Conservation (phyloP, 2,113 vertebrate genomes). For the Pluvianellus socialis region DNA sequence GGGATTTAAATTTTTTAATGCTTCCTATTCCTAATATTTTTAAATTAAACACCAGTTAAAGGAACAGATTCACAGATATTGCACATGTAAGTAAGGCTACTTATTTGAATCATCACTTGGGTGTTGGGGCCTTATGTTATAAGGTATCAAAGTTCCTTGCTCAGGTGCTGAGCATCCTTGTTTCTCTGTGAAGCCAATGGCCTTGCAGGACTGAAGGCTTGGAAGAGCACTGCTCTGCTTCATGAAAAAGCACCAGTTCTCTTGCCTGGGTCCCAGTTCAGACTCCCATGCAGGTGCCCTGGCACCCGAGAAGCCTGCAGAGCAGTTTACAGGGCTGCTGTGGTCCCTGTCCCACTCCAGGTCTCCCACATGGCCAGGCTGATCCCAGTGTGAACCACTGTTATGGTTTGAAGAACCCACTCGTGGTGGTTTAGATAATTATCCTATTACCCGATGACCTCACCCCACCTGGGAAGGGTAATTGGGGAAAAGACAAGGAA, state of each 20-base stretch:
- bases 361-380: neutral
- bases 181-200: neutral
- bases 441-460: too few relatives aligned
- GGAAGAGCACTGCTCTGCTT: neutral
- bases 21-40: neutral
- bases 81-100: fast-evolving
- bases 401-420: too few relatives aligned
- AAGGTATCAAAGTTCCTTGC: neutral
- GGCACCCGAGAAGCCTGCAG: neutral
- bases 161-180: neutral
- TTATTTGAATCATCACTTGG: neutral
- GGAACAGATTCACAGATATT: neutral
- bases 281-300: fast-evolving
- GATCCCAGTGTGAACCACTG: neutral
- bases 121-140: neutral
- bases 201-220: neutral
- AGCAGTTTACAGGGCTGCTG: neutral
- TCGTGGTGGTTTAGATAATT: too few relatives aligned
- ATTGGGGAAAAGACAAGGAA: too few relatives aligned
- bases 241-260: neutral
- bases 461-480: too few relatives aligned
- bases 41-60: neutral
- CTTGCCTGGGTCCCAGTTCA: neutral
- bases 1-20: neutral
- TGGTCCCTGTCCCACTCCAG: neutral